Percentiles rank a stretch among this genome's conserved stretches.
phyloP scores from a whole-genome alignment of 1,140 invertebrate species.

The Macrocentrus cingulum region DNA sequence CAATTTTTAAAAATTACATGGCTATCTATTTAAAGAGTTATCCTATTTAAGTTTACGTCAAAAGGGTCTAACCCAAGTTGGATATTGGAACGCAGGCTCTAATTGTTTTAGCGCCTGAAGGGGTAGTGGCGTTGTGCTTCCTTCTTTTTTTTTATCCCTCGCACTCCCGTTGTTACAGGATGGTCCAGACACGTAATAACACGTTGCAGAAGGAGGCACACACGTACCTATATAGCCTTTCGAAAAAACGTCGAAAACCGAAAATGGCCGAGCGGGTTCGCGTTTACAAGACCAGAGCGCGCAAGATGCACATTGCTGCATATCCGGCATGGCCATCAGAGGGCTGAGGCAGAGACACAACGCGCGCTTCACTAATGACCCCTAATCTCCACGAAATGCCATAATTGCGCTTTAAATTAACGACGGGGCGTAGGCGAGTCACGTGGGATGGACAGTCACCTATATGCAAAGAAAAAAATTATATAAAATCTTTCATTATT shows the following conservation, averaged over 20 bases:
- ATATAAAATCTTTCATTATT: no score
- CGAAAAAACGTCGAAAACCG: not conserved
- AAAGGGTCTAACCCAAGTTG: not conserved
- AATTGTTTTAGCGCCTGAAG: slow-evolving; percentile 11
- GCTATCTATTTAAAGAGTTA: not conserved
- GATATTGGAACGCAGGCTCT: not conserved
- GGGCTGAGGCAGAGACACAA: slow-evolving; percentile 39
- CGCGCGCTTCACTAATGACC: slow-evolving; percentile 41
- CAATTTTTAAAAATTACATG: no score
- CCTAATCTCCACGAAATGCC: slow-evolving; percentile 41
- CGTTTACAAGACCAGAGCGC: not conserved
- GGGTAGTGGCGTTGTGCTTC: slow-evolving; percentile 17
- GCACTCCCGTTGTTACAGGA: slow-evolving; percentile 25
- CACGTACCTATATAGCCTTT: slow-evolving; percentile 10
- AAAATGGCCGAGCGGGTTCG: not conserved
- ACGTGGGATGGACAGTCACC: slow-evolving; percentile 16
- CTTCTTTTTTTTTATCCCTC: slow-evolving; percentile 12
- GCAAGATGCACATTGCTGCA: no score
- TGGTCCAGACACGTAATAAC: slow-evolving; percentile 46
- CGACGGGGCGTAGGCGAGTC: slow-evolving; percentile 37
- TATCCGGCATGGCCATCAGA: not conserved
- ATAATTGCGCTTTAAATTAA: slow-evolving; percentile 47
- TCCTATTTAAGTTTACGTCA: not conserved
- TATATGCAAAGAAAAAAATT: no score
- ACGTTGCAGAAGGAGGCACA: slow-evolving; percentile 35